phyloP scores from a whole-genome alignment of 2,888 invertebrate species.

The Masnerella sp. region DNA sequence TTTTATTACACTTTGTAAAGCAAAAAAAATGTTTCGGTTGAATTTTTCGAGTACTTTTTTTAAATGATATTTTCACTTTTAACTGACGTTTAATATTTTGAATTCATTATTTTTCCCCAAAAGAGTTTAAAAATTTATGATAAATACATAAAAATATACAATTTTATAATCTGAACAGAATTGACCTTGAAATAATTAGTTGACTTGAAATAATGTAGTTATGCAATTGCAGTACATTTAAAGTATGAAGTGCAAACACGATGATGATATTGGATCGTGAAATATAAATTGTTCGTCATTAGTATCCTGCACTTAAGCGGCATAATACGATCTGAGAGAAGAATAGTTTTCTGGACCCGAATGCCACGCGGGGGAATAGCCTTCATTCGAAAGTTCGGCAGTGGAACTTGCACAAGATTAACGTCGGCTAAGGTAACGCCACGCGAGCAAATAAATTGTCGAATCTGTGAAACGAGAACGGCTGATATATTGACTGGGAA shows the following conservation, averaged over 20 bases:
- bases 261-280: conserved; percentile 8
- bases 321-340: conserved; percentile 29
- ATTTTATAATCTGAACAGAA: too few relatives aligned
- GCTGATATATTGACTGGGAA: conserved; percentile 47
- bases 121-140: too few relatives aligned
- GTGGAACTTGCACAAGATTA: conserved; percentile 46
- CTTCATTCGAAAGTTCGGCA: conserved; percentile 30
- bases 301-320: conserved; percentile 25
- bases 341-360: conserved; percentile 35
- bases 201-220: background rate
- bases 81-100: too few relatives aligned
- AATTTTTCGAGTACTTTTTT: too few relatives aligned
- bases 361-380: conserved; percentile 25
- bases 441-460: conserved; percentile 56
- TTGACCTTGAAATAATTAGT: too few relatives aligned
- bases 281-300: conserved; percentile 32
- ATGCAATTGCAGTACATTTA: conserved; percentile 1
- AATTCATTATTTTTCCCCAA: too few relatives aligned
- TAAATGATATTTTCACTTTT: too few relatives aligned
- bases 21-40: too few relatives aligned
- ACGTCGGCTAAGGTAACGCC: conserved; percentile 43
- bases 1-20: too few relatives aligned
- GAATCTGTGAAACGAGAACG: conserved; percentile 46
- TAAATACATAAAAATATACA: too few relatives aligned
- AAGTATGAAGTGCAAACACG: conserved; percentile 14